Evolutionary conservation across 2,113 vertebrate genomes (phyloP), one percentile per base, ranked within the genome.

Genomic region (Chionis minor): DNA sequence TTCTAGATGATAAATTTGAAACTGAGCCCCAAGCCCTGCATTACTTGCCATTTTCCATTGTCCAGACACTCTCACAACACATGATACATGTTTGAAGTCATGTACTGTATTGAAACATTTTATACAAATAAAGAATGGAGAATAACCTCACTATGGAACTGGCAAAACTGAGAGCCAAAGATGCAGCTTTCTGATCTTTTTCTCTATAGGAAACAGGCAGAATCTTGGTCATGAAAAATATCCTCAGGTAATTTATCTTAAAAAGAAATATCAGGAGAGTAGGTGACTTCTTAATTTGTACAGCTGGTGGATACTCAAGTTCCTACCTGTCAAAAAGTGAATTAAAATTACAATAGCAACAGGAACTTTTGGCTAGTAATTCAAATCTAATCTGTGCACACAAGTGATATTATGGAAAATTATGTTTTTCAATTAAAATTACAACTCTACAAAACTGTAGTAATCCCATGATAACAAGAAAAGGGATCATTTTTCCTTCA

Each of bases 71-170:
- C 81, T 88, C 86, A 81, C 86, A 92, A 81, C 81, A 79, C 35
- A 21, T 44, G 82, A 75, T 97, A 72, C 75, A 92, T 81, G 58
- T 83, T 93, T 89, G 67, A 91, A 97, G 88, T 95, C 82, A 73
- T 88, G 73, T 93, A 51, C 45, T 51, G 51, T 91, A 74, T 61
- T 66, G 66, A 88, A 91, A 75, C 47, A 59, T 74, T 91, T 97
- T 84, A 90, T 92, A 95, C 63, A 95, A 96, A 96, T 97, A 61
- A 96, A 96, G 56, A 94, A 44, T 67, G 82, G 87, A 94, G 69
- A 72, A 58, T 67, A 77, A 86, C 59, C 49, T 89, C 42, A 69
- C 55, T 63, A 16, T 44, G 12, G 56, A 96, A 84, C 51, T 71
- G 63, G 33, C 55, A 82, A 91, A 96, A 88, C 32, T 24, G 67